phyloP scores from a whole-genome alignment of 2,113 vertebrate genomes.

The Excalfactoria chinensis region DNA sequence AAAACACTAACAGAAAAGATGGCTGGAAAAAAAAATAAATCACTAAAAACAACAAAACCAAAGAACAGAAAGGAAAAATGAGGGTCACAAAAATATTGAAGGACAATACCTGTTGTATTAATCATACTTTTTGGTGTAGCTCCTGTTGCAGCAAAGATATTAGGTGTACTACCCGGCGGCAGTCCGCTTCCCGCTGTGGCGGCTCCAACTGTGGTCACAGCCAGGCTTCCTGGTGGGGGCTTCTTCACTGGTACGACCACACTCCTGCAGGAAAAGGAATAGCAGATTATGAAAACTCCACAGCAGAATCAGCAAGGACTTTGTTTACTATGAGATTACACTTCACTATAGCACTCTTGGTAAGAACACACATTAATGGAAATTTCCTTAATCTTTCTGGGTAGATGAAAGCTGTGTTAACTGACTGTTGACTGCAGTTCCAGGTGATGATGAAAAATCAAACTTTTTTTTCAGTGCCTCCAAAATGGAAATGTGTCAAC shows the following conservation, averaged over 20 bases:
- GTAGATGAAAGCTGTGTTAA: not conserved
- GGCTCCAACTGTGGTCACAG: slow-evolving; percentile 88
- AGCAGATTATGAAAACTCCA: not conserved
- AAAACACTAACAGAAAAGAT: not conserved
- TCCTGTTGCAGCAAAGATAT: slow-evolving; percentile 91
- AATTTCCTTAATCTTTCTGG: not conserved
- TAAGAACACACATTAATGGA: not conserved
- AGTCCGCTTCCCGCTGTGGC: slow-evolving; percentile 81
- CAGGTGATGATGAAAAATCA: not conserved
- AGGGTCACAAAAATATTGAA: slow-evolving; percentile 80
- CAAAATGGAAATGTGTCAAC: not conserved
- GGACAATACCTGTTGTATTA: slow-evolving; percentile 93
- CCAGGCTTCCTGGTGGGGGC: slow-evolving; percentile 86
- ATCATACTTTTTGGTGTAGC: slow-evolving; percentile 97
- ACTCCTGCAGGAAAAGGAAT: slow-evolving; percentile 79
- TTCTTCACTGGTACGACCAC: slow-evolving; percentile 96
- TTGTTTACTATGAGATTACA: not conserved
- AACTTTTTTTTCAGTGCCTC: not conserved
- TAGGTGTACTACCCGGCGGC: slow-evolving; percentile 86
- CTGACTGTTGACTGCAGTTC: not conserved
- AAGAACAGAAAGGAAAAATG: slow-evolving; percentile 69
- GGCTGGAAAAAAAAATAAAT: not conserved
- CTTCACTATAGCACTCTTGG: fast-evolving
- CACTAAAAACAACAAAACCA: slow-evolving; percentile 31
- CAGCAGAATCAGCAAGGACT: not conserved